phyloP scores from a whole-genome alignment of 2,113 vertebrate species.

The Prinia subflava region DNA sequence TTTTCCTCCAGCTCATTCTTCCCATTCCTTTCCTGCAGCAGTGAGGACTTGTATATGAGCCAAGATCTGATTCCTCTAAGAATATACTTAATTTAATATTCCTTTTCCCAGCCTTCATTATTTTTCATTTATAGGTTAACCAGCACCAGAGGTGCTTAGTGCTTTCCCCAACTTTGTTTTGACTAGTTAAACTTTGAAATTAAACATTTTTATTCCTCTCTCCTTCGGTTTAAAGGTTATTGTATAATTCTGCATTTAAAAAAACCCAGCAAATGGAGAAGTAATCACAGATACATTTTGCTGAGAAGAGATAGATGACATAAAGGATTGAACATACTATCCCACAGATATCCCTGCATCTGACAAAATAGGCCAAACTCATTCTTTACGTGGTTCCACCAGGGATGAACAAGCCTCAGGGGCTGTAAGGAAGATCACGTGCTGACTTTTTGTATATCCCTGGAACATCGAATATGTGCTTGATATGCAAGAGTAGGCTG shows the following conservation, averaged over 20 bases:
- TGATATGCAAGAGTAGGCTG: conserved; percentile 42
- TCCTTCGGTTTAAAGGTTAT: background rate
- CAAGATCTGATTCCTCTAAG: conserved; percentile 19
- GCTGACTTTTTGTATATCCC: conserved; percentile 21
- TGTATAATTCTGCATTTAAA: background rate
- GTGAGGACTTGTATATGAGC: background rate
- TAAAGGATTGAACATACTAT: conserved; percentile 3
- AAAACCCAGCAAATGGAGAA: background rate
- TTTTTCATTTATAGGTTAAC: conserved; percentile 48
- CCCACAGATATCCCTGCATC: background rate
- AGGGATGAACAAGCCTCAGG: background rate
- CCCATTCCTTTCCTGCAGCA: background rate
- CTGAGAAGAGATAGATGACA: conserved; percentile 15
- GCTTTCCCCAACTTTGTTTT: conserved; percentile 6
- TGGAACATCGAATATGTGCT: conserved; percentile 26
- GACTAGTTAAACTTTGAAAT: background rate
- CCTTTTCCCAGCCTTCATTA: conserved; percentile 7
- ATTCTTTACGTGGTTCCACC: background rate
- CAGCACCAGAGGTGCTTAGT: conserved; percentile 26
- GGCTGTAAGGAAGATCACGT: background rate
- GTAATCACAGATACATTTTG: background rate
- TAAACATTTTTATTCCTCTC: background rate
- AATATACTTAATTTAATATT: conserved; percentile 35
- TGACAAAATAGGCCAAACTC: conserved; percentile 10
- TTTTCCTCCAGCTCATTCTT: background rate